phyloP scores from a whole-genome alignment of 2,797 vertebrate species.

The Pipistrellus pipistrellus region DNA sequence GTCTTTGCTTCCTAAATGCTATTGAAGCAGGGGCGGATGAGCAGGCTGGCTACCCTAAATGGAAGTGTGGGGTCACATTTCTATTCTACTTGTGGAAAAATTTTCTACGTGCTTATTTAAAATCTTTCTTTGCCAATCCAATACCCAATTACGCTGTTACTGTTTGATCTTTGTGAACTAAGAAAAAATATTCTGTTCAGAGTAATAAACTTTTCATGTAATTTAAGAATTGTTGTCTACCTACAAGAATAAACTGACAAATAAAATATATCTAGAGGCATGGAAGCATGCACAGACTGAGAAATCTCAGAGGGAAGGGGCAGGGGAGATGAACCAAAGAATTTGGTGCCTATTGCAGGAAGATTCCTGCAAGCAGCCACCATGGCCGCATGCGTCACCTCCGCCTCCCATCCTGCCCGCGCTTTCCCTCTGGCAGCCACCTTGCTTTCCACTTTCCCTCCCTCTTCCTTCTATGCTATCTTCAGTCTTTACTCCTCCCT shows the following conservation, averaged over 20 bases:
- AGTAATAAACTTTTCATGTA: neutral
- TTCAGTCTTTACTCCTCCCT: no score
- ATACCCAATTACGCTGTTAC: neutral
- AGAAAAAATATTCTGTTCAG: slow-evolving; percentile 34
- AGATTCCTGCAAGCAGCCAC: no score
- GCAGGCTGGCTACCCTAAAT: accelerated
- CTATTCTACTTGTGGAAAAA: slow-evolving; percentile 3
- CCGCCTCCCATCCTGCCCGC: no score
- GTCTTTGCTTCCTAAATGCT: neutral
- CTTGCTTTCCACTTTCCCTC: no score
- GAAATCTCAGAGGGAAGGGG: no score
- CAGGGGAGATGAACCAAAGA: no score
- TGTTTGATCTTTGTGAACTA: slow-evolving; percentile 42
- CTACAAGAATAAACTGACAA: neutral
- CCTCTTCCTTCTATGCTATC: no score
- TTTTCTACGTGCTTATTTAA: slow-evolving; percentile 40
- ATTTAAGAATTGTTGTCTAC: slow-evolving; percentile 11
- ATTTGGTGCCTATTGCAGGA: no score
- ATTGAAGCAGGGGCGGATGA: neutral
- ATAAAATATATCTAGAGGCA: no score
- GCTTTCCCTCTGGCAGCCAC: no score
- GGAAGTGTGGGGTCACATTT: neutral
- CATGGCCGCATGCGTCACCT: no score
- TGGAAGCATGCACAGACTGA: no score
- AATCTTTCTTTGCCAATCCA: slow-evolving; percentile 22